Conservation (phyloP, 2,888 invertebrate species). For the Drosophila colorata region DNA sequence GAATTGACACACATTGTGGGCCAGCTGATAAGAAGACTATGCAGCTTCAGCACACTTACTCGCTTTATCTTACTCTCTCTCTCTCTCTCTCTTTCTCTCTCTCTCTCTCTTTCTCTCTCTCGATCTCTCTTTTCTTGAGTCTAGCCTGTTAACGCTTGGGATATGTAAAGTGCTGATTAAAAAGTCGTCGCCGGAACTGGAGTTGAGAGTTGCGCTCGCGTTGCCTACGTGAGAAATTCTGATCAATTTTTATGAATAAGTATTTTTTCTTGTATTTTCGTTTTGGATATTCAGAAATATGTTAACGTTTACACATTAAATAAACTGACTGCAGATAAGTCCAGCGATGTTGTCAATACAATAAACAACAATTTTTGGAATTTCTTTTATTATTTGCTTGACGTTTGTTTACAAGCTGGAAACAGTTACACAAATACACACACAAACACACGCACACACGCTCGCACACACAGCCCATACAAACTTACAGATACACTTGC, state of each 20-base stretch:
- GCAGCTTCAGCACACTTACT: conserved; percentile 45
- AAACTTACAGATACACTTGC: conserved; percentile 24
- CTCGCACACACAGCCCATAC: conserved; percentile 6
- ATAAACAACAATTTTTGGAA: conserved; percentile 56
- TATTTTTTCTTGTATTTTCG: neutral
- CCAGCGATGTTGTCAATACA: conserved; percentile 66
- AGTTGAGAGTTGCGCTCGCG: conserved; percentile 10
- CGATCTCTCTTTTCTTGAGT: neutral
- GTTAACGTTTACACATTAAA: conserved; percentile 59
- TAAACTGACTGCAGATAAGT: conserved; percentile 59
- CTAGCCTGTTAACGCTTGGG: conserved; percentile 2
- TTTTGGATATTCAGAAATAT: conserved; percentile 29
- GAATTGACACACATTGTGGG: conserved; percentile 67
- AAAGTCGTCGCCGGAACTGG: neutral
- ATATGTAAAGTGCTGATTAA: conserved; percentile 8
- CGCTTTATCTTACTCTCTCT: neutral
- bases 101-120: neutral
- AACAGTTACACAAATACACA: conserved; percentile 67
- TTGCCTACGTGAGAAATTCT: conserved; percentile 14
- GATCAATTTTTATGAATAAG: conserved; percentile 7
- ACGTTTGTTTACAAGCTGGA: conserved; percentile 63
- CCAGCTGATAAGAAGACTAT: conserved; percentile 39
- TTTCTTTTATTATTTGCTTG: conserved; percentile 57
- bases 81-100: neutral
- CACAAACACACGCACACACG: conserved; percentile 12